Conservation (phyloP, 2,888 invertebrate species). For the Lepetodrilus schrolli region DNA sequence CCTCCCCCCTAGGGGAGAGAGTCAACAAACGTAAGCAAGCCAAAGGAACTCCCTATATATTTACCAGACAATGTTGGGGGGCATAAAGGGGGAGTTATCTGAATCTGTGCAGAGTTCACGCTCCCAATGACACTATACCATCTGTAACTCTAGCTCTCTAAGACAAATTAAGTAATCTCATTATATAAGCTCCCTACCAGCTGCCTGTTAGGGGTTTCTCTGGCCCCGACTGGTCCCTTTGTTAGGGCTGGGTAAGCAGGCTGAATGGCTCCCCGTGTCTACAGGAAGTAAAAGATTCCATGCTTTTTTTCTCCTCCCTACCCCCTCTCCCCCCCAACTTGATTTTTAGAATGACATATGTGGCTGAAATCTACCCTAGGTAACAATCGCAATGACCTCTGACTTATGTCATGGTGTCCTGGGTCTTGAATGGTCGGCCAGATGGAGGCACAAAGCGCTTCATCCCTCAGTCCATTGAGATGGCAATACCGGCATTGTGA, state of each 20-base stretch:
- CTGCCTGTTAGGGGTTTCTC: constrained; percentile 30
- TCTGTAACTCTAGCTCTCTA: constrained; percentile 33
- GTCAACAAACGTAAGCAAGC: constrained; percentile 19
- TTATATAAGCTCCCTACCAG: constrained; percentile 32
- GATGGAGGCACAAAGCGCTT: constrained; percentile 22
- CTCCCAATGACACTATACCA: constrained; percentile 19
- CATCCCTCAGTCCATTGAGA: neutral
- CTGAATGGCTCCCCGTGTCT: constrained; percentile 17
- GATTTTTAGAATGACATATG: constrained; percentile 33
- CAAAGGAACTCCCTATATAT: neutral
- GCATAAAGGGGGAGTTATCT: neutral
- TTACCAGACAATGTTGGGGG: neutral
- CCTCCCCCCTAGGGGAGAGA: neutral
- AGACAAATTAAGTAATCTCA: constrained; percentile 36
- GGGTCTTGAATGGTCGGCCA: neutral
- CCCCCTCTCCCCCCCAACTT: no score
- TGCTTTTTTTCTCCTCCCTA: constrained; percentile 24
- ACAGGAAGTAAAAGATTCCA: constrained; percentile 30
- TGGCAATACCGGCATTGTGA: constrained; percentile 22
- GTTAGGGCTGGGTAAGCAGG: constrained; percentile 28
- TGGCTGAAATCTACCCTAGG: constrained; percentile 24
- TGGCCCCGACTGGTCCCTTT: constrained; percentile 12
- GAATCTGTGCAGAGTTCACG: constrained; percentile 3
- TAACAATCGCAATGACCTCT: constrained; percentile 28
- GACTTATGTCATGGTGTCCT: constrained; percentile 29